phyloP scores from a whole-genome alignment of 2,113 vertebrate genomes.

The Fulmarus glacialis region DNA sequence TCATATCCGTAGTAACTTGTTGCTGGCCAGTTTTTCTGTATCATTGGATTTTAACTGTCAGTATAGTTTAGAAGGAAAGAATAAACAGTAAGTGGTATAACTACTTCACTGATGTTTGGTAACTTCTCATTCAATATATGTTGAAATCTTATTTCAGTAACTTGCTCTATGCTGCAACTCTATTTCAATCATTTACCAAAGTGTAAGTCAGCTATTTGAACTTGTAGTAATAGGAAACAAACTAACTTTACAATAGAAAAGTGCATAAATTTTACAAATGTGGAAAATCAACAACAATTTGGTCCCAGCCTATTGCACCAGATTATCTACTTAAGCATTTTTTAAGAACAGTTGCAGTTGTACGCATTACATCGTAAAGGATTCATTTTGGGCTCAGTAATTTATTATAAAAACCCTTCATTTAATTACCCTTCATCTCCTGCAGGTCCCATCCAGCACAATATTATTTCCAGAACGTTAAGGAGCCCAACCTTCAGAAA shows the following conservation, averaged over 20 bases:
- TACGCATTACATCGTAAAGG: not conserved
- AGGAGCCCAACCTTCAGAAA: not conserved
- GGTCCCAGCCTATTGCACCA: not conserved
- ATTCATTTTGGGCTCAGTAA: not conserved
- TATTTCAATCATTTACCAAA: not conserved
- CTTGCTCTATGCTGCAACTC: not conserved
- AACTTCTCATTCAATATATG: not conserved
- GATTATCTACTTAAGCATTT: not conserved
- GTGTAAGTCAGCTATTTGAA: not conserved
- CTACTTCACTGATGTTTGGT: not conserved
- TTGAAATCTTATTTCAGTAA: not conserved
- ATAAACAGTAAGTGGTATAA: not conserved
- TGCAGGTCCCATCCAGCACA: not conserved
- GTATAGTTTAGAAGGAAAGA: not conserved
- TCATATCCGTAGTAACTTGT: not conserved
- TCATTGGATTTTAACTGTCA: not conserved
- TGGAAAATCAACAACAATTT: not conserved
- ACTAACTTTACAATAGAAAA: not conserved
- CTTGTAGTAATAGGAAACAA: not conserved
- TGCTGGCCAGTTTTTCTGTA: not conserved
- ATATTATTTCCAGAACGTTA: not conserved
- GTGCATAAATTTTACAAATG: not conserved
- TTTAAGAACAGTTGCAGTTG: not conserved
- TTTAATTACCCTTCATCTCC: not conserved
- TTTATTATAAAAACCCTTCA: not conserved